phyloP scores from a whole-genome alignment of 2,113 vertebrate species.

The Notarius quadriscutis region DNA sequence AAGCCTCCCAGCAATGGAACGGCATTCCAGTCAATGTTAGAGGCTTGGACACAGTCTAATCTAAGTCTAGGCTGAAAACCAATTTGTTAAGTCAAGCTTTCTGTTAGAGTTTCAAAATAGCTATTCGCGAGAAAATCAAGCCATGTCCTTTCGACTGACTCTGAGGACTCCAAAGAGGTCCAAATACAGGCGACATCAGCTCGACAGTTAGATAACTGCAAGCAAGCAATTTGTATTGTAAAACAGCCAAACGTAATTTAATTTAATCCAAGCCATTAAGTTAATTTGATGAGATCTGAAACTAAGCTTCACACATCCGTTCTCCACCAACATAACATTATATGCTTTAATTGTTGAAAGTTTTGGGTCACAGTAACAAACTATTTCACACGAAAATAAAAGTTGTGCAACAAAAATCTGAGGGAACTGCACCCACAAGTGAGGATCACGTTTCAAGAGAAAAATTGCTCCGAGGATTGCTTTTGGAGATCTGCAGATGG shows the following conservation, averaged over 20 bases:
- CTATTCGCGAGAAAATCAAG: background rate
- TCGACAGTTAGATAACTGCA: background rate
- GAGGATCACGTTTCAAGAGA: background rate
- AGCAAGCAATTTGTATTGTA: background rate
- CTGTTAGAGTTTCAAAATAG: background rate
- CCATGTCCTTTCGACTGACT: background rate
- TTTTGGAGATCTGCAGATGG: background rate
- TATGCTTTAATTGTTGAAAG: background rate
- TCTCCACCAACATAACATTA: background rate
- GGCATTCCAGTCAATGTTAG: background rate
- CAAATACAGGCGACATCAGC: background rate
- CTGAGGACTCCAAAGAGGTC: background rate
- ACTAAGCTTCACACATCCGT: background rate
- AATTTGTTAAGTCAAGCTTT: too few relatives aligned
- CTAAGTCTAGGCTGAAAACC: background rate
- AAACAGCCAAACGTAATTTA: background rate
- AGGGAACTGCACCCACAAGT: constrained; percentile 7
- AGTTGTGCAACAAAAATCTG: background rate
- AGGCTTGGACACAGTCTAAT: background rate
- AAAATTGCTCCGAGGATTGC: background rate
- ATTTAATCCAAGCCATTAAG: background rate
- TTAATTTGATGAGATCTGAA: background rate
- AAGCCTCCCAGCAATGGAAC: background rate
- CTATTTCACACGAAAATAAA: background rate
- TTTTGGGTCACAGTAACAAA: background rate